These are phyloP conservation scores for Australoheros scitulus DNA, from an alignment of 2,113 vertebrate genomes.

Conservation along the genomic window DNA sequence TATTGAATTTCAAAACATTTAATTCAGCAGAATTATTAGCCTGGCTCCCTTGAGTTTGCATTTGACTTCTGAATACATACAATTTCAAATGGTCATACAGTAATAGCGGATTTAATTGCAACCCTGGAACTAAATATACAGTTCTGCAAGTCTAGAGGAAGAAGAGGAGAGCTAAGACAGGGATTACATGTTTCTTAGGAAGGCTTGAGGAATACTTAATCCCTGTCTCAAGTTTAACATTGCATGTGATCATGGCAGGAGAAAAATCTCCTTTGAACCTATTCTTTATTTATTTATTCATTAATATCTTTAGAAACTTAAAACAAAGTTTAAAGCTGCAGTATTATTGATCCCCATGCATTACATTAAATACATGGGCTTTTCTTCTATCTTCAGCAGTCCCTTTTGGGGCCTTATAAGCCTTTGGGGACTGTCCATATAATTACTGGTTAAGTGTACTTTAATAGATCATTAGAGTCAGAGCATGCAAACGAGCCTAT, in stretches of 20 bases:
- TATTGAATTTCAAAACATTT: conserved; percentile 9
- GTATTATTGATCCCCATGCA: conserved; percentile 13
- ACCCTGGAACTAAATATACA: background rate
- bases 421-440: conserved; percentile 63
- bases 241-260: background rate
- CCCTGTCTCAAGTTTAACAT: background rate
- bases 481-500: conserved; percentile 66
- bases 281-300: background rate
- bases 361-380: conserved; percentile 10
- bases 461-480: conserved; percentile 78
- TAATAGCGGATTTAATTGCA: conserved; percentile 19
- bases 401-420: conserved; percentile 39
- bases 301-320: background rate
- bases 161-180: background rate
- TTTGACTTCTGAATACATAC: background rate
- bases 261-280: background rate
- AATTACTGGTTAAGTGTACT: conserved; percentile 74
- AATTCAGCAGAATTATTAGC: background rate
- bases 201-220: conserved; percentile 21
- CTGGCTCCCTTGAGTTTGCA: background rate
- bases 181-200: conserved; percentile 17
- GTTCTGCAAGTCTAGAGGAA: background rate
- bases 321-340: conserved; percentile 12
- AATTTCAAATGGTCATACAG: background rate
- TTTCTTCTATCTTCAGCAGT: conserved; percentile 33